Conservation (phyloP, 1,140 invertebrate species). For the Lepidurus packardi region DNA sequence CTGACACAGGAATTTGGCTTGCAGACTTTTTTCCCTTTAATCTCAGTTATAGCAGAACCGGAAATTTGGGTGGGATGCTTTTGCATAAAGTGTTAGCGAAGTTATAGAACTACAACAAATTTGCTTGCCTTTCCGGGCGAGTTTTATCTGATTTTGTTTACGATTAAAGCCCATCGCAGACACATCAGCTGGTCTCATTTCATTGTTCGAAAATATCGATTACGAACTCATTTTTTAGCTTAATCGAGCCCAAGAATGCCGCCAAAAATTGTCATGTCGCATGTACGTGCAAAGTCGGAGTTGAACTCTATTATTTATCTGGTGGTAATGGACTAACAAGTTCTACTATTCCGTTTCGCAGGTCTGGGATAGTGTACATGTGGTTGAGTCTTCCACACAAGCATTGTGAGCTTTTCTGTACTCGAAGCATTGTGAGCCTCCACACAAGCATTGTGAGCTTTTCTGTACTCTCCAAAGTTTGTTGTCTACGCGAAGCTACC, state of each 20-base stretch:
- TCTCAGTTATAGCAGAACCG: background rate
- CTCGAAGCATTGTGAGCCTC: background rate
- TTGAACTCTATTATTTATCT: background rate
- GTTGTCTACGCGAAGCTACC: background rate
- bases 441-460: background rate
- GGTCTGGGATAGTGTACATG: background rate
- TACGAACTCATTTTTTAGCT: background rate
- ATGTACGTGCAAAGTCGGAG: background rate
- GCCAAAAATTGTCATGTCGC: background rate
- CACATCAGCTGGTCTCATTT: background rate
- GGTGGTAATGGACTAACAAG: background rate
- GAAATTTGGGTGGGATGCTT: background rate
- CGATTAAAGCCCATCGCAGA: background rate
- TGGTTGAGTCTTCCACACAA: background rate
- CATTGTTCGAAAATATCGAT: background rate
- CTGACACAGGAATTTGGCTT: conserved; percentile 15
- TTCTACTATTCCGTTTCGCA: background rate
- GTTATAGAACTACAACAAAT: background rate
- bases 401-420: background rate
- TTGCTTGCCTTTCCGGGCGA: background rate
- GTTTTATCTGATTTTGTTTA: background rate
- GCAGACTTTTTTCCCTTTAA: background rate
- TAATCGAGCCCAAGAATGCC: background rate
- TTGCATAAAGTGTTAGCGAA: background rate
- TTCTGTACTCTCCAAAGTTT: background rate